Evolutionary conservation across 2,113 vertebrate species (phyloP), one percentile per base, ranked within the genome.

Genomic region (Lepisosteus osseus): DNA sequence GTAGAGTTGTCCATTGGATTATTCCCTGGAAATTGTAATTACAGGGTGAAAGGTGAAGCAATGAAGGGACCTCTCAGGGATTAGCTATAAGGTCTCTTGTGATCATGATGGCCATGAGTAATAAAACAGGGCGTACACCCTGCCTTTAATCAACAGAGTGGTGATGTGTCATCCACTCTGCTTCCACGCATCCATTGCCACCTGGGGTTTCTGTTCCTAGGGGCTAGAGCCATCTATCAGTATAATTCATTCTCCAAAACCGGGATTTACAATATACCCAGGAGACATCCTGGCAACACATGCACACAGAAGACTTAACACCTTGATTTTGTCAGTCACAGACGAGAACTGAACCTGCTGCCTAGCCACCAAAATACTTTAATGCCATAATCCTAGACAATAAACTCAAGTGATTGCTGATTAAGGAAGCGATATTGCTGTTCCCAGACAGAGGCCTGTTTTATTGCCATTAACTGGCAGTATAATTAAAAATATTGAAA

Each of bases 91-190:
- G 11, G 14, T 13, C 57, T 59, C 12, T 13, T 59, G 14, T 59
- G 14, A 5, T 59, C 14, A 15, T 59, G 11, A 68, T 68, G n/a
- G 4, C 55, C 44, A 7, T 70, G 42, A 5, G 40, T n/a, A 7
- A 56, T 65, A 14, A 2, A 9, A 59, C 70, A 78, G 77, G 11
- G 70, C 56, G 80, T 71, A 59, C 9, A 74, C 59, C 47, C 43
- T 41, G 68, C 77, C 80, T 72, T 86, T 85, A 77, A 85, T 83
- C 72, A 29, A 29, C 29, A 29, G 29, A 29, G 29, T 29, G 29
- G 29, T 29, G 29, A 70, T 76, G 69, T 59, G n/a, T 59, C n/a
- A 59, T 11, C 12, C 57, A 13, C 57, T 9, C 29, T 51, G 14
- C 57, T 4, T 11, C 7, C 4, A 4, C 57, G 5, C 12, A 59